A percentile compares a stretch with the other conserved stretches of the same genome.
Evolutionary conservation across 1,140 invertebrate genomes (phyloP).

Genomic region (Formica exsecta): DNA sequence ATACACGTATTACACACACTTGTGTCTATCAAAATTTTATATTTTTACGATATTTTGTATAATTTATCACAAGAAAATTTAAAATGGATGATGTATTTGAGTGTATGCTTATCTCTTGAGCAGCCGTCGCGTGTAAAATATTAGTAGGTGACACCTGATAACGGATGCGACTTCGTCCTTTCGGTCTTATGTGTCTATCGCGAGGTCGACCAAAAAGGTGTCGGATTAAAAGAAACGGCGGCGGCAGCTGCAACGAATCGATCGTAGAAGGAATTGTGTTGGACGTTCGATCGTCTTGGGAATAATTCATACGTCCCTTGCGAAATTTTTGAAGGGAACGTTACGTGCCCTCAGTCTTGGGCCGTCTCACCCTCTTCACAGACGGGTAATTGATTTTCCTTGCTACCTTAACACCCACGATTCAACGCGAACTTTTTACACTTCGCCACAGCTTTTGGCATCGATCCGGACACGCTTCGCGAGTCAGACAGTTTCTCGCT

Average conservation of each 20-base stretch:
- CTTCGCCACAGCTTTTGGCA: conserved; percentile 52
- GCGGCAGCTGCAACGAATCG: conserved; percentile 51
- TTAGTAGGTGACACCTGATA: conserved; percentile 29
- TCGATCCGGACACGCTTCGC: conserved; percentile 64
- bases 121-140: conserved; percentile 16
- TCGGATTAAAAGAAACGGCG: conserved; percentile 53
- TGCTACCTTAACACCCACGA: conserved; percentile 66
- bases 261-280: conserved; percentile 44
- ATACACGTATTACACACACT: too few species aligned
- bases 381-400: conserved; percentile 73
- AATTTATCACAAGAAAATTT: neutral
- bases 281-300: conserved; percentile 60
- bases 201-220: conserved; percentile 32
- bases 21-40: neutral
- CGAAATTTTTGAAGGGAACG: conserved; percentile 62
- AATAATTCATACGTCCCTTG: conserved; percentile 67
- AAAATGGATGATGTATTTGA: neutral
- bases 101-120: conserved; percentile 10
- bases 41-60: neutral
- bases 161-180: conserved; percentile 49
- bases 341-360: conserved; percentile 52
- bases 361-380: conserved; percentile 38
- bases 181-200: conserved; percentile 50
- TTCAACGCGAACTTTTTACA: conserved; percentile 67
- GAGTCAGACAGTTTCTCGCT: conserved; percentile 57